Evolutionary conservation across 2,888 invertebrate genomes (phyloP), one percentile per base, ranked within the genome.

Genomic region (Nipponacmea schrenckii): DNA sequence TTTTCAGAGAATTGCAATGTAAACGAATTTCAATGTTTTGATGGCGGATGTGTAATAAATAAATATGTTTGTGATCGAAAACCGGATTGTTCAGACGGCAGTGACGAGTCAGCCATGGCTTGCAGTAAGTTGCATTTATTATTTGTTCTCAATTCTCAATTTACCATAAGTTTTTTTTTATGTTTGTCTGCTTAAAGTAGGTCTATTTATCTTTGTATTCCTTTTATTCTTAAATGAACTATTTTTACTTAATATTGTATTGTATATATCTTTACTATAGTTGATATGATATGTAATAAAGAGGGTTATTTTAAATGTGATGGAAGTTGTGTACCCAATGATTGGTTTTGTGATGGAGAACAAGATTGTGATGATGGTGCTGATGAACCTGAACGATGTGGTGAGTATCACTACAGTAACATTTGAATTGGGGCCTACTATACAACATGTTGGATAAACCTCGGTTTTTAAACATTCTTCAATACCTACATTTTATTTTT

Each of bases 271-370:
- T 56, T 15, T 56, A 10, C 20, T 56, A 24, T 24, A 56, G 56
- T 56, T 24, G 14, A 24, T 20, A 20, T 20, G 14, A 24, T 56
- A 1, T 56, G 56, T 20, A 7, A 56, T 56, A 24, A 56, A 56
- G 56, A 56, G 12, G 56, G 24, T 12, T 56, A 56, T 56, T 56
- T 56, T 56, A 56, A 24, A 56, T 56, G 56, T 56, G 56, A 56
- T 56, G 56, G 56, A 14, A 20, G 56, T 24, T 56, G 56, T 56
- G 56, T 56, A 56, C 56, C 56, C 10, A 10, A 24, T 56, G 14
- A 24, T 20, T 56, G 56, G 56, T 56, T 12, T 56, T 56, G 56
- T 56, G 56, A 56, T 56, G 56, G 56, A 24, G 56, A 56, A 12
- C 20, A 0, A 20, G 56, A 56, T 56, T 56, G 56, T 24, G 20